phyloP scores from a whole-genome alignment of 2,888 invertebrate species.

The Congeria kusceri region DNA sequence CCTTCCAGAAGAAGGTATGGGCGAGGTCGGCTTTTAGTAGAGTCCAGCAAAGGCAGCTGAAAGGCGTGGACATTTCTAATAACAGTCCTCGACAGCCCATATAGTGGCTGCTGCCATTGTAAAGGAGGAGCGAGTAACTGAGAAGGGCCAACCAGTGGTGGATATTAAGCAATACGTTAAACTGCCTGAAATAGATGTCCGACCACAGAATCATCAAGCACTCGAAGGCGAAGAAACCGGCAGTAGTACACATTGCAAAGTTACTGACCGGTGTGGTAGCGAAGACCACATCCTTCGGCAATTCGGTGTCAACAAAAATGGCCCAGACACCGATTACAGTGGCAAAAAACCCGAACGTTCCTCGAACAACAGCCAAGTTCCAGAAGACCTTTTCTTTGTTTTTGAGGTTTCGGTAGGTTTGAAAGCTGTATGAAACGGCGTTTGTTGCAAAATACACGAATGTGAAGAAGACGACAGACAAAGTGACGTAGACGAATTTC shows the following conservation, averaged over 20 bases:
- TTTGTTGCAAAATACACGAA: too few relatives aligned
- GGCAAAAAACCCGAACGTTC: slow-evolving; percentile 74
- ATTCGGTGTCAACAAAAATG: slow-evolving; percentile 70
- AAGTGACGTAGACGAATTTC: too few relatives aligned
- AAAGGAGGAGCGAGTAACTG: slow-evolving; percentile 67
- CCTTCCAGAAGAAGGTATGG: slow-evolving; percentile 75
- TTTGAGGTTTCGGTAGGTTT: slow-evolving; percentile 69
- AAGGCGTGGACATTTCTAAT: slow-evolving; percentile 81
- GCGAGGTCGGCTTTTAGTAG: slow-evolving; percentile 78
- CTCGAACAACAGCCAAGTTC: slow-evolving; percentile 78
- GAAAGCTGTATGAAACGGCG: too few relatives aligned
- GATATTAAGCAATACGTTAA: slow-evolving; percentile 73
- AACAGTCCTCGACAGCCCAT: slow-evolving; percentile 77
- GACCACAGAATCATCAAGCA: slow-evolving; percentile 73
- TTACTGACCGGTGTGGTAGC: slow-evolving; percentile 74
- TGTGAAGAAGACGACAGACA: too few relatives aligned
- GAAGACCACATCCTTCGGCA: slow-evolving; percentile 74
- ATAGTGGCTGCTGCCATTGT: slow-evolving; percentile 70
- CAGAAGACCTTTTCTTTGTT: slow-evolving; percentile 80
- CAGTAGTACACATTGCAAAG: slow-evolving; percentile 71
- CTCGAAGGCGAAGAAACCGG: slow-evolving; percentile 81
- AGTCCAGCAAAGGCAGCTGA: slow-evolving; percentile 82
- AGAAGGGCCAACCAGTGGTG: slow-evolving; percentile 79
- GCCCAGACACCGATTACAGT: slow-evolving; percentile 73
- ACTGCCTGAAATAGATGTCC: slow-evolving; percentile 72